Conservation (phyloP, 2,888 invertebrate species). For the Papilio elwesi region DNA sequence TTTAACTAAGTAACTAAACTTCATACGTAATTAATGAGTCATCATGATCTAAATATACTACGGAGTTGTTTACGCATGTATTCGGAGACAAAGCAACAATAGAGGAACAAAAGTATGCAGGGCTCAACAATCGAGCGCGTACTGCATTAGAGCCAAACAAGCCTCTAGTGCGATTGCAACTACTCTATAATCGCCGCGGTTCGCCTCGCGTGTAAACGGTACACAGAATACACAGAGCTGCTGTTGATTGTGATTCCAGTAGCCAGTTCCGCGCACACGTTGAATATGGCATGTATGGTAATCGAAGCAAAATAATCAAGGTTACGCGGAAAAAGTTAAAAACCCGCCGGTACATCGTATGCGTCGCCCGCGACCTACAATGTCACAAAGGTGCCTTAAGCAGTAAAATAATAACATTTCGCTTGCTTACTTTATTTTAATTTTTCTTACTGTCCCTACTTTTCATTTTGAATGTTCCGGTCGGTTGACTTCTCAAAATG, state of each 20-base stretch:
- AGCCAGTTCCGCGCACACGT: no score
- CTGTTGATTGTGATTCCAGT: background rate
- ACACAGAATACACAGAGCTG: conserved; percentile 3
- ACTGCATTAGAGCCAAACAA: conserved; percentile 22
- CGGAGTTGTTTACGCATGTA: conserved; percentile 3
- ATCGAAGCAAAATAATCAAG: no score
- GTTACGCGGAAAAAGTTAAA: no score
- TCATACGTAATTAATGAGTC: background rate
- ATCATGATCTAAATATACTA: conserved; percentile 16
- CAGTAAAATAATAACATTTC: no score
- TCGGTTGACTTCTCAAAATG: no score
- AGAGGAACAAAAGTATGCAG: conserved; percentile 18
- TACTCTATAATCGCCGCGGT: background rate
- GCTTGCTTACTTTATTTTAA: no score
- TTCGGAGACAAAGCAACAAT: conserved; percentile 5
- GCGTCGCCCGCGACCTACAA: no score
- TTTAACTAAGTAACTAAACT: background rate
- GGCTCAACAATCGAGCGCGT: background rate
- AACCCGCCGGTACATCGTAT: no score
- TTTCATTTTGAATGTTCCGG: no score
- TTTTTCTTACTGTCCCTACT: no score
- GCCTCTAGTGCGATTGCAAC: background rate
- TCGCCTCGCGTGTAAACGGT: background rate
- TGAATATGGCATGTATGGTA: no score
- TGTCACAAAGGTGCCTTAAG: no score